Percentiles rank a stretch among this genome's conserved stretches.
These are phyloP conservation scores for Caradrina kadenii DNA, from an alignment of 2,888 invertebrate species.

Conservation along the genomic window DNA sequence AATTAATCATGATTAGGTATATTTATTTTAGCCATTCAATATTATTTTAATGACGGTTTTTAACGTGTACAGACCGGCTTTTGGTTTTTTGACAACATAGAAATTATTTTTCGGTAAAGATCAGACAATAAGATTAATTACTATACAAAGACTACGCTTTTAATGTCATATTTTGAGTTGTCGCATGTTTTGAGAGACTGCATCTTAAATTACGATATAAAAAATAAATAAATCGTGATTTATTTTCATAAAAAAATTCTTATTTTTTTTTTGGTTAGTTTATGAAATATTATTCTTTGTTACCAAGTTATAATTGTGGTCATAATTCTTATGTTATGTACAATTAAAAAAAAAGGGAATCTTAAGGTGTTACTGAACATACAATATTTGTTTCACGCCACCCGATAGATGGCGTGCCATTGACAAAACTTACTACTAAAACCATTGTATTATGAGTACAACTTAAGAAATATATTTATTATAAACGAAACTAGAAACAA, in stretches of 20 bases:
- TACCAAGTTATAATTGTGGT: neutral
- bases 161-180: conserved; percentile 38
- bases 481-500: neutral
- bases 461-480: conserved; percentile 3
- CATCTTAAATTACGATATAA: neutral
- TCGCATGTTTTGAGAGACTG: conserved; percentile 10
- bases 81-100: conserved; percentile 48
- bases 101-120: conserved; percentile 58
- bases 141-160: conserved; percentile 26
- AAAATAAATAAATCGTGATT: neutral
- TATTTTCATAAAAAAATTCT: neutral
- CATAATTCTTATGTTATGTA: neutral
- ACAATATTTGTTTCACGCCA: conserved; percentile 5
- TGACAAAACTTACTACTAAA: neutral
- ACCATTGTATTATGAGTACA: neutral
- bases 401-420: conserved; percentile 46
- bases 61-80: conserved; percentile 45
- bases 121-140: conserved; percentile 55
- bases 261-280: neutral
- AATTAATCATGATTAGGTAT: conserved; percentile 59
- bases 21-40: conserved; percentile 58
- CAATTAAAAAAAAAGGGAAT: neutral
- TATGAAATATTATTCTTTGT: neutral
- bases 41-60: conserved; percentile 60
- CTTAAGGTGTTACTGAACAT: neutral